Base-by-base conservation (phyloP, 2,888 invertebrate species). In the Drosophila falleni region DNA sequence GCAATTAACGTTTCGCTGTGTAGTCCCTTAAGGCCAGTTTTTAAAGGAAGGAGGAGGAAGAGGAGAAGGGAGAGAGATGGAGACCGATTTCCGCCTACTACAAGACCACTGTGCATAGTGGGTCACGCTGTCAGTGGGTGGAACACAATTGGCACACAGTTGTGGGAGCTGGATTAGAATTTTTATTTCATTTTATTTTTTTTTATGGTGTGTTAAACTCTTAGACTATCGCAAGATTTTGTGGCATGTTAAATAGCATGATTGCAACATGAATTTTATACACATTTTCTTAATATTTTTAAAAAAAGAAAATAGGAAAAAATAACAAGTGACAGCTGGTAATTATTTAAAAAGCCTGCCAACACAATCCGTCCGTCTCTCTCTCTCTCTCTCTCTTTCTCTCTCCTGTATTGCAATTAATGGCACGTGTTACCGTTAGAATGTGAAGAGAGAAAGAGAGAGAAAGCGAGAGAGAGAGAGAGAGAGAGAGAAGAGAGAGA, bases 401-500 rank as follows among this genome's bases (percentile, higher is more conserved):
- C 31, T 35, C 1, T 19, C 29, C 49, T 3, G 42, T 19, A 13
- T 55, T 47, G 82, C 86, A 82, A 86, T 83, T 88, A 83, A 73
- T 63, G 68, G 73, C 89, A 81, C 82, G 79, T 84, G 88, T 87
- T 69, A 74, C 63, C 64, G 59, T 66, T 75, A 71, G 65, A 75
- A 70, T 35, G 44, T 26, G 68, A 67, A 41, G 49, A 33, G 55
- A 58, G 47, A 42, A 39, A 29, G 55, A 54, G 39, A 55, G 42
- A 16, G 58, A 49, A 9, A 16, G 47, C 2, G 29, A 29, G 2
- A 29, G 2, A 6, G 2, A 29, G 3, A 23, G 1, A 47, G 47
- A 31, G 51, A 58, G 42, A 47, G 42, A 29, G 59, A n/a, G n/a
- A n/a, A n/a, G n/a, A n/a, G 19, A 44, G 58, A 55, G 49, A 61